A percentile compares a stretch with the other conserved stretches of the same genome.
Evolutionary conservation across 2,113 vertebrate genomes (phyloP).

Genomic region (Carassius carassius): DNA sequence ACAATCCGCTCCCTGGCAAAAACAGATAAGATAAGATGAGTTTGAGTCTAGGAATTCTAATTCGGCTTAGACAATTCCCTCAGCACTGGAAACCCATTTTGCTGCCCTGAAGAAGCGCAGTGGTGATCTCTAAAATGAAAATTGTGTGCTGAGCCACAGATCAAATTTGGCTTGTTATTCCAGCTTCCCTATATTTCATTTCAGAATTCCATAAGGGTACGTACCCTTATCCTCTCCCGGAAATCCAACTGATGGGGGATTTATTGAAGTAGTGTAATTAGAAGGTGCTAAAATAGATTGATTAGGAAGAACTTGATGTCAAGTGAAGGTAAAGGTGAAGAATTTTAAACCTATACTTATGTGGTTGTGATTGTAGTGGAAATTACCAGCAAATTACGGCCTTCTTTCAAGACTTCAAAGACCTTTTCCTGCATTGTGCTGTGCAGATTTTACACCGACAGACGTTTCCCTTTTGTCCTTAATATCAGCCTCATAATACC

Average conservation of each 20-base stretch:
- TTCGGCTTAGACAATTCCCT: conserved; percentile 29
- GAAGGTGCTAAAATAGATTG: conserved; percentile 25
- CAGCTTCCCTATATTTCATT: conserved; percentile 23
- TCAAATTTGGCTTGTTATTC: conserved; percentile 25
- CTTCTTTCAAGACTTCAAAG: conserved; percentile 53
- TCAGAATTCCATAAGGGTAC: conserved; percentile 14
- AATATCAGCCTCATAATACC: conserved; percentile 13
- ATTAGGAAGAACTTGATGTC: conserved; percentile 29
- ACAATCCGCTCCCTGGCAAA: conserved; percentile 3
- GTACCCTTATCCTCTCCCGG: conserved; percentile 1
- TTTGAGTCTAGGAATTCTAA: conserved; percentile 1
- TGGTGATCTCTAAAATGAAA: conserved; percentile 33
- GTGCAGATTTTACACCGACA: conserved; percentile 16
- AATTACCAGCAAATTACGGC: conserved; percentile 49
- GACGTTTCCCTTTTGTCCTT: conserved; percentile 21
- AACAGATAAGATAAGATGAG: neutral
- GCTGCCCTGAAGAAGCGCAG: neutral
- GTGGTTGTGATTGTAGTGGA: conserved; percentile 44
- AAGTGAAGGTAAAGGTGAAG: conserved; percentile 40
- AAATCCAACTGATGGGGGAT: conserved; percentile 12
- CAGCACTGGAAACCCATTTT: conserved; percentile 12
- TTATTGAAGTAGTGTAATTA: conserved; percentile 40
- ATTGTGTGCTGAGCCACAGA: neutral
- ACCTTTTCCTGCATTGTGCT: conserved; percentile 31
- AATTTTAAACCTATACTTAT: conserved; percentile 53